phyloP scores from a whole-genome alignment of 1,140 invertebrate species.

The Drosophila orena region DNA sequence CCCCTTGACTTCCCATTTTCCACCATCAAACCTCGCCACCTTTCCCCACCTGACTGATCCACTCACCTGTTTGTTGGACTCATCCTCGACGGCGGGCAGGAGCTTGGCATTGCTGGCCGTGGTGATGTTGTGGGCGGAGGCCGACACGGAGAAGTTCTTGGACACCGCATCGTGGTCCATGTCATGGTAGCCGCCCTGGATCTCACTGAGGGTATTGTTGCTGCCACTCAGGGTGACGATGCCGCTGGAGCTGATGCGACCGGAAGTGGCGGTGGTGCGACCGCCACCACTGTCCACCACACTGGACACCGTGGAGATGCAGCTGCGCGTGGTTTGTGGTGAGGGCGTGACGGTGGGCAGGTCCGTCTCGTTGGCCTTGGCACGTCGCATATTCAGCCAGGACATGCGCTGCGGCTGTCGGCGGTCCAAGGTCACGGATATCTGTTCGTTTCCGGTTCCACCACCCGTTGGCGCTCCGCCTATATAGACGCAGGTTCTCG shows the following conservation, averaged over 20 bases:
- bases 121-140: slow-evolving; percentile 72
- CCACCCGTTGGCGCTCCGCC: slow-evolving; percentile 43
- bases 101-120: slow-evolving; percentile 80
- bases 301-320: slow-evolving; percentile 79
- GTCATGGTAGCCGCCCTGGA: slow-evolving; percentile 71
- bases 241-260: slow-evolving; percentile 79
- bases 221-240: slow-evolving; percentile 79
- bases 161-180: slow-evolving; percentile 59
- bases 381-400: slow-evolving; percentile 80
- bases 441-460: slow-evolving; percentile 21
- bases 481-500: slow-evolving; percentile 77
- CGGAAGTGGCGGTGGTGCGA: slow-evolving; percentile 79
- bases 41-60: not conserved
- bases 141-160: slow-evolving; percentile 69
- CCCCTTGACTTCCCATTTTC: not conserved
- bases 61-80: slow-evolving; percentile 81
- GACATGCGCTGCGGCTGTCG: slow-evolving; percentile 76
- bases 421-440: slow-evolving; percentile 67
- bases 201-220: slow-evolving; percentile 79
- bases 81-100: slow-evolving; percentile 69
- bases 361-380: slow-evolving; percentile 60
- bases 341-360: slow-evolving; percentile 69
- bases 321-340: slow-evolving; percentile 78
- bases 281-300: slow-evolving; percentile 75
- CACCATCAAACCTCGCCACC: slow-evolving; percentile 6